Percentiles rank a stretch among this genome's conserved stretches.
Evolutionary conservation across 2,888 invertebrate species (phyloP).

Genomic region (Calameuta pallipes): DNA sequence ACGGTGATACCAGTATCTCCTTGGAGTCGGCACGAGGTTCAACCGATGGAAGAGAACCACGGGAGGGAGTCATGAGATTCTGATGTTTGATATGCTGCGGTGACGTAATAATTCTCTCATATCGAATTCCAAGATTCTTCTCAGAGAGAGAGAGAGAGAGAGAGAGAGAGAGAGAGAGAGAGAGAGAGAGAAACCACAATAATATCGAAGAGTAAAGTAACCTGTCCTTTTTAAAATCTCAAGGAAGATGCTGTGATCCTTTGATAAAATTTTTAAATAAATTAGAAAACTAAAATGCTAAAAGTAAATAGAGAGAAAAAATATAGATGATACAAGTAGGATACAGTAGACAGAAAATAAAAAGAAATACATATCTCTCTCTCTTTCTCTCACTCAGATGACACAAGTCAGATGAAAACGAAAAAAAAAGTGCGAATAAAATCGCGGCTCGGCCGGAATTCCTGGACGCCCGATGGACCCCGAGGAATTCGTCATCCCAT

Average conservation of each 20-base stretch:
- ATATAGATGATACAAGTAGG: not conserved
- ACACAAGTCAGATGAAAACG: not conserved
- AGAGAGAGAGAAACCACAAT: not conserved
- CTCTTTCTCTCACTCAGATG: constrained; percentile 19
- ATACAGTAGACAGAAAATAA: not conserved
- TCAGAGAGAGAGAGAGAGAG: not conserved
- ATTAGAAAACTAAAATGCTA: not conserved
- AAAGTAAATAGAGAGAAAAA: not conserved
- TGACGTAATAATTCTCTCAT: constrained; percentile 44
- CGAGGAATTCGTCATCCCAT: constrained; percentile 54
- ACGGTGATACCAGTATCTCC: not conserved
- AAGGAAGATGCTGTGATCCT: not conserved
- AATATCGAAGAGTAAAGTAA: not conserved
- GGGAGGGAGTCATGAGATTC: constrained; percentile 9
- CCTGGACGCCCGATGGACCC: constrained; percentile 11
- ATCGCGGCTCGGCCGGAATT: not conserved
- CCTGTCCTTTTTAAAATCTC: not conserved
- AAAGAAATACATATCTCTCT: not conserved
- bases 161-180: too few species aligned
- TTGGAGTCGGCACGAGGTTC: not conserved
- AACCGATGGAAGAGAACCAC: not conserved
- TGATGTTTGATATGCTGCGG: constrained; percentile 61
- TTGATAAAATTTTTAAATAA: not conserved
- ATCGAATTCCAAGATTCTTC: constrained; percentile 50
- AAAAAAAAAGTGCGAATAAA: not conserved